Evolutionary conservation across 2,113 vertebrate genomes (phyloP), one percentile per base, ranked within the genome.

Genomic region (Cichladusa arquata): DNA sequence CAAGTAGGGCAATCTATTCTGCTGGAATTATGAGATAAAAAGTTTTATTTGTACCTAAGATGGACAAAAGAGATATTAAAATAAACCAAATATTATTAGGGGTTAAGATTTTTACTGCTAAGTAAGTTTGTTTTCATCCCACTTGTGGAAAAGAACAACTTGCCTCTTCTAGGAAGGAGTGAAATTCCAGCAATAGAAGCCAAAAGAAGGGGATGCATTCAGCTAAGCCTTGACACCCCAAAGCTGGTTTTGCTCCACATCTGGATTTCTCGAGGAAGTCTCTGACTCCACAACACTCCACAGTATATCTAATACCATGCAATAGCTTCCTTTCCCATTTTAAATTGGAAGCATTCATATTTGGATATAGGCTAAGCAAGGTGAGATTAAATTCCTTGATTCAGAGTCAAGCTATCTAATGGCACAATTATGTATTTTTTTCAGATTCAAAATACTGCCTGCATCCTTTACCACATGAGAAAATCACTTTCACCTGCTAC

Each of bases 161-260:
- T 95, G 50, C 86, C 90, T 92, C 84, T 70, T 86, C n/a, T 66
- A 67, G 50, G 20, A 45, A 83, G 73, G 53, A 69, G 67, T 88
- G 88, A 96, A 85, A 95, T 97, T 96, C 91, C 93, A 97, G 69
- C 22, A 67, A 42, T 0, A 45, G 11, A 58, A 84, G 36, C 18
- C 58, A 47, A 77, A 82, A 64, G 17, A 58, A 65, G 60, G 22
- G 17, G 66, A 29, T 53, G 16, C 94, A 78, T 71, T 86, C 48
- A 85, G 19, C 25, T 51, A 31, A 31, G 7, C 45, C 64, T 72
- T 86, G 33, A 19, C 67, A 88, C 42, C 29, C 50, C 47, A 77
- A 86, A 92, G 67, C 29, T 82, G 73, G 3, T 51, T 89, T 81
- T 89, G 18, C 38, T 96, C 11, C 40, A 65, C 69, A 40, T 29